Base-by-base conservation (phyloP, 2,888 invertebrate genomes). In the Dorcus parallelipipedus region DNA sequence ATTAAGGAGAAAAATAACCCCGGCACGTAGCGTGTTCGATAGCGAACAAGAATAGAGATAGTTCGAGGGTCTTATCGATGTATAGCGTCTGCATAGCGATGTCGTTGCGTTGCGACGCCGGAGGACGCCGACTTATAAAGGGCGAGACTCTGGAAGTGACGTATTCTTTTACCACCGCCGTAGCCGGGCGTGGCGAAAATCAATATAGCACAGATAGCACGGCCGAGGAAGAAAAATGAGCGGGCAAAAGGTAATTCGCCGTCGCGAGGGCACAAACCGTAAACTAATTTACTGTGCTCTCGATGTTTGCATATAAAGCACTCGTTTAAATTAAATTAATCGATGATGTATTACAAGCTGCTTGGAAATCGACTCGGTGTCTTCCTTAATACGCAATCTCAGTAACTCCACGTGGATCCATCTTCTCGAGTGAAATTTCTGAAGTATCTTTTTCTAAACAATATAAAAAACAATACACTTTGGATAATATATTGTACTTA, bases 151-250 rank as follows among this genome's bases (percentile, higher is more conserved):
- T 68, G 65, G 68, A 67, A 68, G 69, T 69, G 71, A 69, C 71
- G 70, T 70, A 70, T 71, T 71, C 70, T 71, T 71, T 70, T 68
- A 63, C 48, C 38, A 26, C 64, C 63, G 61, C 64, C 66, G 69
- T 67, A 56, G 67, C 64, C 69, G 70, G 70, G 71, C 71, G 71
- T 71, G 71, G 71, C 69, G 68, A 67, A 71, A 71, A 71, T 71
- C 71, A 69, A 71, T 71, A 71, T 70, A 69, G 70, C 68, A 68
- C 68, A 70, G 69, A 71, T 68, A 70, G 68, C 67, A 67, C 64
- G 62, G 67, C 67, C 64, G 64, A 64, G 64, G 61, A 69, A 69
- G 69, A 68, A 69, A 68, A 69, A 69, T 67, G 67, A 65, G 62
- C 68, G 62, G 63, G 64, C 65, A 66, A 66, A 59, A 62, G 33